A percentile compares a stretch with the other conserved stretches of the same genome.
phyloP scores from a whole-genome alignment of 2,113 vertebrate species.

The Panthera tigris region DNA sequence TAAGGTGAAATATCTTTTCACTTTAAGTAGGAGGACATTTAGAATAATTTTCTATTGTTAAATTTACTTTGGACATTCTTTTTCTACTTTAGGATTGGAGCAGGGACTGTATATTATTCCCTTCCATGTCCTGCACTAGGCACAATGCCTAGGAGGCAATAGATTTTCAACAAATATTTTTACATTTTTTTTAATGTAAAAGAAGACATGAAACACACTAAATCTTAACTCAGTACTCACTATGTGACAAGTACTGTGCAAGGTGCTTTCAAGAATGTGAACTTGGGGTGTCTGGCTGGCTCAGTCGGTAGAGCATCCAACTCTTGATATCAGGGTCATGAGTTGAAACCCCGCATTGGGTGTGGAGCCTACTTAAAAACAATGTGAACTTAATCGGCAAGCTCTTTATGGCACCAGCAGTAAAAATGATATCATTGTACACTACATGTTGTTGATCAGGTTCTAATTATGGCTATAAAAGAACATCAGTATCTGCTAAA shows the following conservation, averaged over 20 bases:
- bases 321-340: too few species aligned
- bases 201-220: not conserved
- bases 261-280: not conserved
- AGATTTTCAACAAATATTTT: not conserved
- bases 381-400: not conserved
- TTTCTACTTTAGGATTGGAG: constrained; percentile 15
- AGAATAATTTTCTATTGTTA: not conserved
- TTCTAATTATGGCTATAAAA: not conserved
- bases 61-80: not conserved
- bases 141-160: not conserved
- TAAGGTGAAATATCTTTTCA: not conserved
- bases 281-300: not conserved
- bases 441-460: not conserved
- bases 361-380: too few species aligned
- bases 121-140: not conserved
- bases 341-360: too few species aligned
- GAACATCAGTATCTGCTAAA: not conserved
- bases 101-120: not conserved
- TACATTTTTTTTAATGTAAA: not conserved
- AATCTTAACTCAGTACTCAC: not conserved
- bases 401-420: not conserved
- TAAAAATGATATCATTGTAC: not conserved
- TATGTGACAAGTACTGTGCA: not conserved
- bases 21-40: not conserved
- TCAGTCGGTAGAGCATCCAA: too few species aligned